These are phyloP conservation scores for Illadopsis cleaveri DNA, from an alignment of 2,113 vertebrate genomes.

Conservation along the genomic window DNA sequence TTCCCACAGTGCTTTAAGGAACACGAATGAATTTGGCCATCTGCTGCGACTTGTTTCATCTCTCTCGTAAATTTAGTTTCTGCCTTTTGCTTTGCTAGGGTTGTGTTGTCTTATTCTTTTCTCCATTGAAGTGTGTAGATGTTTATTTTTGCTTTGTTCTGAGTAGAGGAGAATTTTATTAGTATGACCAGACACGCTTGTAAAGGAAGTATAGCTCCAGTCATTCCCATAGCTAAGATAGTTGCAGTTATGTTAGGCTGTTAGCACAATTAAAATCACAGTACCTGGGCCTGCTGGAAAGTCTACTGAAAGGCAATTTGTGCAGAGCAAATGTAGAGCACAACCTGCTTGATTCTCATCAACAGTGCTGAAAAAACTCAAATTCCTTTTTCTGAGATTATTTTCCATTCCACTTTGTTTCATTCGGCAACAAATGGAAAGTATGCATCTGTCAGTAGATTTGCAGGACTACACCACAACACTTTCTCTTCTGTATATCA, in stretches of 20 bases:
- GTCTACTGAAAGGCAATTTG: background rate
- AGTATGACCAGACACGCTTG: background rate
- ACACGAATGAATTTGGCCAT: background rate
- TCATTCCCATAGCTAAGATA: background rate
- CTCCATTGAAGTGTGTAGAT: background rate
- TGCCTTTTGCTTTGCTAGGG: background rate
- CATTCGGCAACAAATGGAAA: background rate
- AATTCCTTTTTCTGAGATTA: background rate
- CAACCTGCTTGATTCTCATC: background rate
- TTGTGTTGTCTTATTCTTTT: background rate
- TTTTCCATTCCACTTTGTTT: background rate
- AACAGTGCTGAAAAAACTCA: background rate
- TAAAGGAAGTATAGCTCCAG: background rate
- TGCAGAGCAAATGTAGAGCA: background rate
- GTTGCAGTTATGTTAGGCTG: background rate
- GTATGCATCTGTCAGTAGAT: background rate
- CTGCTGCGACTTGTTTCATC: background rate
- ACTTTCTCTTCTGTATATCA: background rate
- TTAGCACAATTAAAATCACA: background rate
- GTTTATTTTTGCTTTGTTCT: background rate
- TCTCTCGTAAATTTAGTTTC: background rate
- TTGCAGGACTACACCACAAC: background rate
- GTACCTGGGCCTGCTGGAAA: background rate
- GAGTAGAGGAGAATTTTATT: background rate
- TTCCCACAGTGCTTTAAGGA: background rate